Base-by-base conservation (phyloP, 2,888 invertebrate species). In the Drosophila colorata region DNA sequence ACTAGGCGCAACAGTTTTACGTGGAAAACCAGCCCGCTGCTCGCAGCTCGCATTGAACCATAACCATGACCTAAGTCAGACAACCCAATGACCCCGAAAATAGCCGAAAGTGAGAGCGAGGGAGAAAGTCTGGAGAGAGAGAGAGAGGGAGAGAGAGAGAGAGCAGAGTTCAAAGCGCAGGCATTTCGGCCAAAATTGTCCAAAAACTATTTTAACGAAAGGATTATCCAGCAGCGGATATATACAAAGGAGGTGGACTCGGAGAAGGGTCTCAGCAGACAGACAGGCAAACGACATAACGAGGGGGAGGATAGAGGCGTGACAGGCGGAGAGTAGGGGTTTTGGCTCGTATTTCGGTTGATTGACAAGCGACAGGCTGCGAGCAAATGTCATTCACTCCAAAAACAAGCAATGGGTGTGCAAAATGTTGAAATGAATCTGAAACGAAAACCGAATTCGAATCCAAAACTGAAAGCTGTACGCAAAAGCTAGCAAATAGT, bases 361-460 rank as follows among this genome's bases (percentile, higher is more conserved):
- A 78, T 78, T 78, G 78, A 78, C 78, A 78, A 64, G 73, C 78
- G 78, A 80, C 78, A 73, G 80, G 65, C 76, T 41, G 76, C 69
- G 56, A 74, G 75, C 78, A 78, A 74, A 74, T 78, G 76, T 76
- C 78, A 74, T 76, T 76, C 76, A 78, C 76, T 78, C 49, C 52
- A 60, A 55, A 71, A 81, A 79, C 82, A 81, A 81, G 81, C 78
- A 67, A 74, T 71, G 74, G 79, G 78, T 79, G 78, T 67, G 71
- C 66, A 53, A 75, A 77, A 78, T 72, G 78, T 63, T 72, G 72
- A 78, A 78, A 78, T 80, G 78, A 80, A 76, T 69, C 76, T 46
- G 51, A 69, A 69, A 53, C 74, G 25, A 51, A 64, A 35, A 43
- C 69, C 23, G 65, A 73, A 60, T 49, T 60, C 20, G 58, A 43